A percentile compares a stretch with the other conserved stretches of the same genome.
Conservation (phyloP, 2,113 vertebrate genomes). For the Agelaius phoeniceus region DNA sequence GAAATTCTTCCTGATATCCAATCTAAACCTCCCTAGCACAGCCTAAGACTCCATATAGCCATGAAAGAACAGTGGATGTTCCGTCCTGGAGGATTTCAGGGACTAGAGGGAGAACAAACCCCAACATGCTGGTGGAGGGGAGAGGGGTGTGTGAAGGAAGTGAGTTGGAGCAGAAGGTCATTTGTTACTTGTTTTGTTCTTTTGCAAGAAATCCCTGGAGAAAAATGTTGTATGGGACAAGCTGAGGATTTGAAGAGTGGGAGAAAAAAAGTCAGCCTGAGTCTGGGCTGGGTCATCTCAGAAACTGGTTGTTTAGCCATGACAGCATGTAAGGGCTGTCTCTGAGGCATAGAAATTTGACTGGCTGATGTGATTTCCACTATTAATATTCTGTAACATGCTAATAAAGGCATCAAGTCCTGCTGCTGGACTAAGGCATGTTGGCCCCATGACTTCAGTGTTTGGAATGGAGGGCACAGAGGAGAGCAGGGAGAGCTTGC, state of each 20-base stretch:
- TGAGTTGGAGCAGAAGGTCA: background rate
- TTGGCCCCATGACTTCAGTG: background rate
- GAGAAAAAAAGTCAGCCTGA: background rate
- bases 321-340: background rate
- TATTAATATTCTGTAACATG: rapidly evolving
- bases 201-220: background rate
- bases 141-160: background rate
- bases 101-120: background rate
- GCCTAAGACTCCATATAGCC: background rate
- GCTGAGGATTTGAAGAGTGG: background rate
- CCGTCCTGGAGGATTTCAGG: background rate
- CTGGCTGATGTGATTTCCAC: background rate
- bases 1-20: background rate
- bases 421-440: background rate
- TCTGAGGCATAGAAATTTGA: background rate
- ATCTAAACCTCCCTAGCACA: background rate
- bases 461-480: background rate
- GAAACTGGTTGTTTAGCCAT: background rate
- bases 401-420: background rate
- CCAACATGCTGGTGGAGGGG: background rate
- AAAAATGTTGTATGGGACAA: background rate
- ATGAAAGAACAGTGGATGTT: background rate
- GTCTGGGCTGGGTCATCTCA: background rate
- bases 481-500: background rate
- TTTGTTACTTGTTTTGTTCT: background rate